A percentile compares a stretch with the other conserved stretches of the same genome.
These are phyloP conservation scores for Meghimatium bilineatum DNA, from an alignment of 2,888 invertebrate species.

Conservation along the genomic window DNA sequence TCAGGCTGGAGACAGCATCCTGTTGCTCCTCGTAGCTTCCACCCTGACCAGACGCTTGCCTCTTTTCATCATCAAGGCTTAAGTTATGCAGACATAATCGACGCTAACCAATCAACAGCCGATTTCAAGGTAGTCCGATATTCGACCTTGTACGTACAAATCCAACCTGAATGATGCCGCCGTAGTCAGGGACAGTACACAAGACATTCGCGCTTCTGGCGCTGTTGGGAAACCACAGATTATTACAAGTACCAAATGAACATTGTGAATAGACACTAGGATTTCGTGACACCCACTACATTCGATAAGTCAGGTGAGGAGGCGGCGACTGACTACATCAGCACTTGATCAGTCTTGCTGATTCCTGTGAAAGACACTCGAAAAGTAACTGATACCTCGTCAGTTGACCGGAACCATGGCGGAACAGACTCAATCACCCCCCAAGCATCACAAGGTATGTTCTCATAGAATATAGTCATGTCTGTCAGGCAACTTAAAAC, in stretches of 20 bases:
- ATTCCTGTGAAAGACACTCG: background rate
- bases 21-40: slow-evolving; percentile 16
- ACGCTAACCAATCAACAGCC: slow-evolving; percentile 24
- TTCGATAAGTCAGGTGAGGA: background rate
- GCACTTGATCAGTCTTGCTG: background rate
- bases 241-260: background rate
- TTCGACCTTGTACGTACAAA: background rate
- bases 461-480: background rate
- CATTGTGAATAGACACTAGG: background rate
- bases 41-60: background rate
- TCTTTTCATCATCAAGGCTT: slow-evolving; percentile 17
- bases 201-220: slow-evolving; percentile 14
- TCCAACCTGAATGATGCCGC: slow-evolving; percentile 29
- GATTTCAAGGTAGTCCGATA: slow-evolving; percentile 12
- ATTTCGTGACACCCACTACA: background rate
- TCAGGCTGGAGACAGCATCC: slow-evolving; percentile 5
- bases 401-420: slow-evolving; percentile 20
- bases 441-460: slow-evolving; percentile 45
- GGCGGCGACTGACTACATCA: background rate
- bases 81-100: slow-evolving; percentile 43
- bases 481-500: background rate
- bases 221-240: background rate
- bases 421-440: slow-evolving; percentile 40
- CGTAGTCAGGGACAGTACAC: slow-evolving; percentile 15
- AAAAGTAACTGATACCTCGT: background rate